Conservation (phyloP, 2,113 vertebrate species). For the Hemibagrus wyckioides region DNA sequence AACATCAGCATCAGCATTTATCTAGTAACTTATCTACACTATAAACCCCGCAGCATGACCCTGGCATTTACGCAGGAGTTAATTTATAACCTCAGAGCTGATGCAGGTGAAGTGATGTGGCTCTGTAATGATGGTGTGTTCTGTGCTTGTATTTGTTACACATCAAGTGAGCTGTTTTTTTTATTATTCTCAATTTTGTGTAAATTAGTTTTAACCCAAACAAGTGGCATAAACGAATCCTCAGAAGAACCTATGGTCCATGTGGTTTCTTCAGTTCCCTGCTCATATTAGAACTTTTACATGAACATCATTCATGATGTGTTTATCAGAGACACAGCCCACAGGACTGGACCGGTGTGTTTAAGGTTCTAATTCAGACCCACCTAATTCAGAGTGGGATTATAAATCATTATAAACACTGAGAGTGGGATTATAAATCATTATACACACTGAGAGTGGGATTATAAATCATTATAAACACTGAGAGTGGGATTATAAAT, state of each 20-base stretch:
- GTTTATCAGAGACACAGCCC: not conserved
- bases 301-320: not conserved
- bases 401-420: too few species aligned
- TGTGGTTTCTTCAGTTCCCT: not conserved
- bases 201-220: not conserved
- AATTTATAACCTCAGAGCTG: not conserved
- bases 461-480: too few species aligned
- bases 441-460: too few species aligned
- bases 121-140: not conserved
- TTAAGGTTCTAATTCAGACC: not conserved
- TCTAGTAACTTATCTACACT: not conserved
- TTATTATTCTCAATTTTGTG: not conserved
- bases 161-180: too few species aligned
- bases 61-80: not conserved
- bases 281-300: too few species aligned
- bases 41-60: not conserved
- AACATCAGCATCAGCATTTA: not conserved
- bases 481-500: too few species aligned
- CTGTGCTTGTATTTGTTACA: not conserved
- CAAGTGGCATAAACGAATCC: not conserved
- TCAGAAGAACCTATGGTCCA: not conserved
- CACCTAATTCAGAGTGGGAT: too few species aligned
- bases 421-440: too few species aligned
- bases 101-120: not conserved
- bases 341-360: not conserved